These are phyloP conservation scores for Petrocephalus microphthalmus DNA, from an alignment of 2,113 vertebrate species.

Conservation along the genomic window DNA sequence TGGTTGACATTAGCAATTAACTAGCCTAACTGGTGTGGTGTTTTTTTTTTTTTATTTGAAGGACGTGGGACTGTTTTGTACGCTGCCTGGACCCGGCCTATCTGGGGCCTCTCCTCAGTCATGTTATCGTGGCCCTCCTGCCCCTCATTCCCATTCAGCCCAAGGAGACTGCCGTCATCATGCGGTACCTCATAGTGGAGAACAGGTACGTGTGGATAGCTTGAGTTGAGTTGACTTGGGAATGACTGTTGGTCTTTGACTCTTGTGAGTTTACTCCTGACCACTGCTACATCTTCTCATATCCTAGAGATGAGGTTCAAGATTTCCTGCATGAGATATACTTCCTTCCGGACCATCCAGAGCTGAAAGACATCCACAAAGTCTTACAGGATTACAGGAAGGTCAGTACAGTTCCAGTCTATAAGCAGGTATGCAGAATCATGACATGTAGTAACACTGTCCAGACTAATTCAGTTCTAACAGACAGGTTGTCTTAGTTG, in stretches of 20 bases:
- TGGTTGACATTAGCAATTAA: not conserved
- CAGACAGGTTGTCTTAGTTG: not conserved
- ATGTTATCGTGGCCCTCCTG: slow-evolving; percentile 89
- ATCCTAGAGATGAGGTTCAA: slow-evolving; percentile 76
- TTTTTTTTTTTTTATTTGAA: slow-evolving; percentile 37
- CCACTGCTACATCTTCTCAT: not conserved
- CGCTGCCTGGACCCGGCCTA: slow-evolving; percentile 79
- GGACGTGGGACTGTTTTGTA: slow-evolving; percentile 95
- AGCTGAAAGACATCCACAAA: slow-evolving; percentile 83
- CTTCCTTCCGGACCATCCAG: slow-evolving; percentile 87
- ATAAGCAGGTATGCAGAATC: not conserved
- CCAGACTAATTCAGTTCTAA: not conserved
- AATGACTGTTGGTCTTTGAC: not conserved
- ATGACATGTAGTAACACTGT: not conserved
- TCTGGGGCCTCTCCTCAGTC: slow-evolving; percentile 90
- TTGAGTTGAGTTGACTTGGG: no score
- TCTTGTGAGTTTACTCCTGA: not conserved
- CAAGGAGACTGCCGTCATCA: slow-evolving; percentile 83
- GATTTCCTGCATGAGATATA: slow-evolving; percentile 98
- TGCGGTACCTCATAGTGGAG: slow-evolving; percentile 86
- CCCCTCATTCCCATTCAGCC: slow-evolving; percentile 85
- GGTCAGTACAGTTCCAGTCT: slow-evolving; percentile 55
- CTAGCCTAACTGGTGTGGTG: not conserved
- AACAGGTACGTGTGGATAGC: slow-evolving; percentile 71
- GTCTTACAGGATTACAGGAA: slow-evolving; percentile 90